phyloP scores from a whole-genome alignment of 1,140 invertebrate species.

The Drosophila busckii region DNA sequence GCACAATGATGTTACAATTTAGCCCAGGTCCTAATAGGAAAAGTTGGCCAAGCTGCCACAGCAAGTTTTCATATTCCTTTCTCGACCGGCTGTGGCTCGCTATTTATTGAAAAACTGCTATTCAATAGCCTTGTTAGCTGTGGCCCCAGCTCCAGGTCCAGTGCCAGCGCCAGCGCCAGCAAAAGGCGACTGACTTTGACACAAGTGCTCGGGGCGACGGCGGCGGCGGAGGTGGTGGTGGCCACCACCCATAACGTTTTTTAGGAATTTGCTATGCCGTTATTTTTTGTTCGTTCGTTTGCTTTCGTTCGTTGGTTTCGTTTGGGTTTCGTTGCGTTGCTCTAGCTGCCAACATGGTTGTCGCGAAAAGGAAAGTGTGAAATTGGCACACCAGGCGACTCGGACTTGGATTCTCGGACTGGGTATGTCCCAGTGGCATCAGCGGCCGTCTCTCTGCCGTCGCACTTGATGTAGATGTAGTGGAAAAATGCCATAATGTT shows the following conservation, averaged over 20 bases:
- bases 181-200: slow-evolving; percentile 18
- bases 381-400: slow-evolving; percentile 32
- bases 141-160: slow-evolving; percentile 9
- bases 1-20: slow-evolving; percentile 40
- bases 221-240: too few species aligned
- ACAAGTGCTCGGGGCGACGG: slow-evolving; percentile 13
- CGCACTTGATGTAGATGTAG: slow-evolving; percentile 36
- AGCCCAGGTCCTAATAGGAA: slow-evolving; percentile 31
- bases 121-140: slow-evolving; percentile 49
- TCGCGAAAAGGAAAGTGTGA: slow-evolving; percentile 48
- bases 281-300: too few species aligned
- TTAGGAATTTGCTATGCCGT: slow-evolving; percentile 22
- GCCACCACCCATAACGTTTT: too few species aligned
- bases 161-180: not conserved
- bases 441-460: not conserved
- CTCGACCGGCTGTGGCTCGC: slow-evolving; percentile 14
- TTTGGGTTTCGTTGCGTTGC: too few species aligned
- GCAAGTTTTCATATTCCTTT: slow-evolving; percentile 10
- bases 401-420: slow-evolving; percentile 3
- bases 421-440: not conserved
- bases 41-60: slow-evolving; percentile 16
- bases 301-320: too few species aligned
- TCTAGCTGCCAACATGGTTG: not conserved
- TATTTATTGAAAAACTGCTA: slow-evolving; percentile 51
- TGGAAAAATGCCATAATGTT: slow-evolving; percentile 51